Evolutionary conservation across 2,888 invertebrate genomes (phyloP).

Genomic region (Rotaria socialis): DNA sequence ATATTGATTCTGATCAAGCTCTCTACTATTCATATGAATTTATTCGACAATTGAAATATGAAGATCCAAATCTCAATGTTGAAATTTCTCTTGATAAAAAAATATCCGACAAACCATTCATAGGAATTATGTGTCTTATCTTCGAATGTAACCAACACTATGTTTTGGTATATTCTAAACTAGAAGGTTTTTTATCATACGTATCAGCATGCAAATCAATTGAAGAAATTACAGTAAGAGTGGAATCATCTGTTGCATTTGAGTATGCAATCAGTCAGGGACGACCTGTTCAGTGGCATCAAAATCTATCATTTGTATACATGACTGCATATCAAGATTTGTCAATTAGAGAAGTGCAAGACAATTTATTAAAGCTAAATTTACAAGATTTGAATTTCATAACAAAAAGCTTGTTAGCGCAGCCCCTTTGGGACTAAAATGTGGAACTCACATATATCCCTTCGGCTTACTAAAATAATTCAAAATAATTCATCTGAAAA

Average conservation of each 20-base stretch:
- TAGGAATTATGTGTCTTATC: background rate
- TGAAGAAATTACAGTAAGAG: background rate
- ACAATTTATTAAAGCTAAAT: background rate
- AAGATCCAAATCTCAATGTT: background rate
- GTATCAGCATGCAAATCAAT: background rate
- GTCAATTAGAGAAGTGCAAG: background rate
- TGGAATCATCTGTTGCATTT: background rate
- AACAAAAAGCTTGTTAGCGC: too few relatives aligned
- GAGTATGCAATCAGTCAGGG: background rate
- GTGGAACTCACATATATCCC: too few relatives aligned
- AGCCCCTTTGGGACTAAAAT: too few relatives aligned
- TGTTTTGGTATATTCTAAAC: background rate
- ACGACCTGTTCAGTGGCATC: too few relatives aligned
- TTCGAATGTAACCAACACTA: slow-evolving; percentile 5
- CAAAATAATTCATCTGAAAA: too few relatives aligned
- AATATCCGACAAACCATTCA: background rate
- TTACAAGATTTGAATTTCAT: background rate
- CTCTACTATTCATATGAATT: background rate
- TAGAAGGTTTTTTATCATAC: background rate
- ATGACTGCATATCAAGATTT: background rate
- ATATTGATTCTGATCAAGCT: background rate
- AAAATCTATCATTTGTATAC: background rate
- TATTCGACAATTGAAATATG: background rate
- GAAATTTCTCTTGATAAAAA: background rate
- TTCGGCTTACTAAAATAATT: too few relatives aligned